Conservation (phyloP, 2,797 vertebrate genomes). For the Holocentrus rufus region DNA sequence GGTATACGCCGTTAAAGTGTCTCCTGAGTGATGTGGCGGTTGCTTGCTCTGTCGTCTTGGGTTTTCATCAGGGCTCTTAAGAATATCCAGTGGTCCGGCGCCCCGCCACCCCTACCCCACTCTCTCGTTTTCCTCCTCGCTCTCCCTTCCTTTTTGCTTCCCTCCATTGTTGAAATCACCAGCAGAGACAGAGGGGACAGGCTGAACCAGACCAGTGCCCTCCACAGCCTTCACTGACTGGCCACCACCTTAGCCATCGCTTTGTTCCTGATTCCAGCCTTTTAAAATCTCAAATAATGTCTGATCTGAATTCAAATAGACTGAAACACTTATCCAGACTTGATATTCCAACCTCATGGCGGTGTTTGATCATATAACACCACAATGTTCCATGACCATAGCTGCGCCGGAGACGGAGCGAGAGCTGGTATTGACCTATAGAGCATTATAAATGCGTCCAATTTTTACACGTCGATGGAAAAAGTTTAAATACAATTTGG, state of each 20-base stretch:
- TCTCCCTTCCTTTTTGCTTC: slow-evolving; percentile 32
- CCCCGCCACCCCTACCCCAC: slow-evolving; percentile 23
- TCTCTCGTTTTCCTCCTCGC: slow-evolving; percentile 6
- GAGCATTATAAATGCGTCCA: background rate
- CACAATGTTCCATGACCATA: background rate
- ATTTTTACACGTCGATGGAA: slow-evolving; percentile 1
- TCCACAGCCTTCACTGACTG: background rate
- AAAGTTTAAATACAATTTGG: slow-evolving; percentile 15
- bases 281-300: background rate
- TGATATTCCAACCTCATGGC: slow-evolving; percentile 14
- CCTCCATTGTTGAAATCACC: slow-evolving; percentile 53
- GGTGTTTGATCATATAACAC: slow-evolving; percentile 4
- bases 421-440: background rate
- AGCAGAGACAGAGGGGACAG: slow-evolving; percentile 26
- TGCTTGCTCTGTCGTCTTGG: slow-evolving; percentile 62
- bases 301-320: slow-evolving; percentile 24
- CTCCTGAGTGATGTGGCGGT: slow-evolving; percentile 71
- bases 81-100: slow-evolving; percentile 65
- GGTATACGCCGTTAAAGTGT: slow-evolving; percentile 65
- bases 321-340: slow-evolving; percentile 19
- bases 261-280: slow-evolving; percentile 5
- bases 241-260: slow-evolving; percentile 17
- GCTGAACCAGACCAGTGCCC: slow-evolving; percentile 11
- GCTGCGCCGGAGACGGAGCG: background rate
- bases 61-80: slow-evolving; percentile 71